Evolutionary conservation across 1,140 invertebrate genomes (phyloP).

Genomic region (Aporrectodea caliginosa): DNA sequence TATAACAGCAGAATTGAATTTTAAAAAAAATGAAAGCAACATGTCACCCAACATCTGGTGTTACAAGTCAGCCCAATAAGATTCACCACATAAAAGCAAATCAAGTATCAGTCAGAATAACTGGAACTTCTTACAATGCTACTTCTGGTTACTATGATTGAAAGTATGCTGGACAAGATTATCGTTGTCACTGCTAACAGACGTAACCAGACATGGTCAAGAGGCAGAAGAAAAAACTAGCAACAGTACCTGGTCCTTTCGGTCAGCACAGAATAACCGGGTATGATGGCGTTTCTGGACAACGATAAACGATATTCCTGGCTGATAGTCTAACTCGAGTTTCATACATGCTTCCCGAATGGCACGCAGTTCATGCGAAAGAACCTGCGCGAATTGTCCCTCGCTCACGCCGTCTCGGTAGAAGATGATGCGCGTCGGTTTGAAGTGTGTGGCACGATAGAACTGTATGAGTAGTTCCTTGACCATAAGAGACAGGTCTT

Average conservation of each 20-base stretch:
- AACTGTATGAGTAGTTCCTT: slow-evolving; percentile 89
- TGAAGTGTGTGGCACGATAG: slow-evolving; percentile 86
- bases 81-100: not conserved
- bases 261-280: slow-evolving; percentile 93
- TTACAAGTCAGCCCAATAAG: too few species aligned
- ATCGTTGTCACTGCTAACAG: not conserved
- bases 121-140: not conserved
- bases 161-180: too few species aligned
- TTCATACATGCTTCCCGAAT: slow-evolving; percentile 98
- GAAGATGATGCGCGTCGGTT: slow-evolving; percentile 92
- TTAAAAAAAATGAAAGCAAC: too few species aligned
- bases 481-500: slow-evolving; percentile 98
- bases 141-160: too few species aligned
- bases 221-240: not conserved
- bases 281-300: slow-evolving; percentile 99
- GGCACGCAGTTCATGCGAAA: slow-evolving; percentile 94
- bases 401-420: slow-evolving; percentile 97
- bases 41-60: too few species aligned
- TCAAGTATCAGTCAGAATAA: not conserved
- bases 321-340: slow-evolving; percentile 94
- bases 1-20: too few species aligned
- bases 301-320: slow-evolving; percentile 98
- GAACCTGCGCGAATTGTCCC: slow-evolving; percentile 75
- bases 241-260: slow-evolving; percentile 71
- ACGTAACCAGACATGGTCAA: not conserved